phyloP scores from a whole-genome alignment of 2,113 vertebrate species.

The Tonatia bakeri region DNA sequence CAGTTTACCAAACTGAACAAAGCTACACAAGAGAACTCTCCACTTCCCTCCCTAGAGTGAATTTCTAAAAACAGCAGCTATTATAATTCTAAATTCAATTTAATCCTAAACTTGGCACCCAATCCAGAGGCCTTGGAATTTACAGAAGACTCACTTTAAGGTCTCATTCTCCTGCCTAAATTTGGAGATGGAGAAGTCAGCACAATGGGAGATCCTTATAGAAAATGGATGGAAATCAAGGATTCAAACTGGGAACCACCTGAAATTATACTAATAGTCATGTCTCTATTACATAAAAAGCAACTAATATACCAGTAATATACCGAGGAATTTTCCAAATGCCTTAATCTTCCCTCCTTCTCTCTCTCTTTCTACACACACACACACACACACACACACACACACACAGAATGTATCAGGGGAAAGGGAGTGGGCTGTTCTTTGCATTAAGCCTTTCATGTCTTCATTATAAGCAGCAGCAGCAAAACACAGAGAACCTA shows the following conservation, averaged over 20 bases:
- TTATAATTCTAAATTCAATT: background rate
- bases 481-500: background rate
- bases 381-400: background rate
- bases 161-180: background rate
- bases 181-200: background rate
- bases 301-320: background rate
- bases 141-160: background rate
- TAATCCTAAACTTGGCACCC: background rate
- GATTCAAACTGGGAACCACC: background rate
- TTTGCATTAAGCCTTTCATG: background rate
- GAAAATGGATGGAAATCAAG: background rate
- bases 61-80: background rate
- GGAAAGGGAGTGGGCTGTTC: background rate
- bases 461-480: background rate
- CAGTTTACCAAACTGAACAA: background rate
- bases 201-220: background rate
- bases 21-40: background rate
- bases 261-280: background rate
- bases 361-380: background rate
- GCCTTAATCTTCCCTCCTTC: background rate
- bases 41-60: background rate
- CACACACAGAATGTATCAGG: background rate
- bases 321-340: constrained; percentile 21
- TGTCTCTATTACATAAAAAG: background rate
- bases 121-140: background rate